Evolutionary conservation across 2,113 vertebrate genomes (phyloP), one percentile per base, ranked within the genome.

Genomic region (Scytalopus superciliaris): DNA sequence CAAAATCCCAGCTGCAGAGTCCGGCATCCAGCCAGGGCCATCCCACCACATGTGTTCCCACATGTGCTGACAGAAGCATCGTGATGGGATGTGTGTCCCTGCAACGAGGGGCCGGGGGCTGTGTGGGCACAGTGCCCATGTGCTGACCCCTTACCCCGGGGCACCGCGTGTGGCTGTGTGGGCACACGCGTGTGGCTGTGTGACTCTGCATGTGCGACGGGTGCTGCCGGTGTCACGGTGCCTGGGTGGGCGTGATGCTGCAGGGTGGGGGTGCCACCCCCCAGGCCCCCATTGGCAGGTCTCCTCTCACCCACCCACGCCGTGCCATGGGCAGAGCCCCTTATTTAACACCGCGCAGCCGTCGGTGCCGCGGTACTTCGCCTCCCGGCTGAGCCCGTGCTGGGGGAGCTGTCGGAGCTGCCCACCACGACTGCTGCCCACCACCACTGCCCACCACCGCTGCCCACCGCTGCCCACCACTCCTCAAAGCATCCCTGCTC

Each of bases 201-300:
- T 47, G 94, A 86, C 67, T 67, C 70, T 6, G 23, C 3, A 8
- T 30, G 74, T 84, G 81, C 21, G 52, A 55, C 24, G 40, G 67
- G 74, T 9, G 82, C 73, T 86, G 64, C 2, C 9, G 77, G 77
- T 91, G 79, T 69, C 91, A 95, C 3, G 19, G 93, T 37, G 75
- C 79, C 82, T 66, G 87, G 3, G 92, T 91, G 90, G 90, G 95
- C 67, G 92, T 93, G 95, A 42, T 93, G 92, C 81, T 63, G 77
- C 53, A 14, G 62, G 66, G 73, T 87, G 77, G 92, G 93, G 87
- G 87, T 74, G 6, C 85, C 81, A 59, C 72, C 82, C 80, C 56
- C 60, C 74, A 11, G 6, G 84, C 92, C 95, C 87, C 96, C 94
- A 96, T 96, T 96, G 96, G 96, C 55, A 9, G 95, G 90, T 89